Base-by-base conservation (phyloP, 2,797 vertebrate genomes). In the Halcyon leucocephala region DNA sequence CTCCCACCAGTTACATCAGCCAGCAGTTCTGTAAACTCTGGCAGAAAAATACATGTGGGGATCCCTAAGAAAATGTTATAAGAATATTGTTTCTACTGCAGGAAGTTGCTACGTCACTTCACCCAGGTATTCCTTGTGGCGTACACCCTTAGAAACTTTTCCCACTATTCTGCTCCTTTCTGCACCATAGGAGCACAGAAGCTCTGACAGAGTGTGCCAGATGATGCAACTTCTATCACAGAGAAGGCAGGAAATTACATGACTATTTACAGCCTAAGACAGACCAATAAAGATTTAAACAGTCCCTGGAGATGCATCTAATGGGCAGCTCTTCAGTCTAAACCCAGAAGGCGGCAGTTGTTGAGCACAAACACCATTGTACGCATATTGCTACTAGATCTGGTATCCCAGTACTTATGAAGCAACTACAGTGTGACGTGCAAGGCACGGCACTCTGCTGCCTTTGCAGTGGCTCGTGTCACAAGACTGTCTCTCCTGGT, bases 341-440 rank as follows among this genome's bases (percentile, higher is more conserved):
- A 46, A 69, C 49, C 14, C 31, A 65, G 54, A 41, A 80, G 42
- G 37, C 2, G 84, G 58, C 28, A 64, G 67, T 1, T 86, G 49
- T n/a, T 48, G 61, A 86, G 69, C 72, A 73, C 55, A 79, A 73
- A 73, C 39, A 72, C 15, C 41, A 10, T 12, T 39, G 46, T 35
- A 39, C 21, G 9, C 6, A 1, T 12, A 17, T 9, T 0, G 1
- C 58, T 28, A 7, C 12, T 8, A 54, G 14, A 3, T 55, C 44
- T 79, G 58, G 13, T 0, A 51, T 12, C 18, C 33, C n/a, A 19
- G 37, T 31, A 8, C 29, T 64, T 31, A 6, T 1, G 2, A 58
- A 92, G 39, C 16, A 41, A 15, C 26, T n/a, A 48, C 54, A 58
- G 48, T 5, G 21, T 17, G 54, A 14, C 0, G 15, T 49, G 39